Conservation (phyloP, 2,888 invertebrate genomes). For the Liodrosophila aerea region DNA sequence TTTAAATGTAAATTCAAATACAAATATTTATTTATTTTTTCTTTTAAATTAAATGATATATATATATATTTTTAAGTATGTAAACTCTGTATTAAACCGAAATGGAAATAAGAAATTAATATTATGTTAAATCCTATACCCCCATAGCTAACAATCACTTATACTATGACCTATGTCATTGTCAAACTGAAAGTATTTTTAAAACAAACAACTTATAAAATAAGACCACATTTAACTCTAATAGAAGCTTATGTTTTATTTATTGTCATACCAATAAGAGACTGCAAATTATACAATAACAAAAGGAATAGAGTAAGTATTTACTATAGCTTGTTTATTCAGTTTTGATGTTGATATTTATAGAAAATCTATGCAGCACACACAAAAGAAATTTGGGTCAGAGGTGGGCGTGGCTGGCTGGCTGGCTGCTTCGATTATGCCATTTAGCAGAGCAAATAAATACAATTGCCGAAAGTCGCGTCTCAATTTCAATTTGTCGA, state of each 20-base stretch:
- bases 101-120: no score
- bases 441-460: constrained; percentile 75
- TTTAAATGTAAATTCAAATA: no score
- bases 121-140: no score
- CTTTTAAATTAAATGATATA: no score
- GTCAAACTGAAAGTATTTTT: not conserved
- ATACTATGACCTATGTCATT: no score
- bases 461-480: constrained; percentile 64
- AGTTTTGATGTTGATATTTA: constrained; percentile 43
- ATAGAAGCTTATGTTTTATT: not conserved
- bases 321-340: constrained; percentile 33
- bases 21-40: no score
- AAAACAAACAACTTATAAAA: not conserved
- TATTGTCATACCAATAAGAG: no score
- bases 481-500: constrained; percentile 67
- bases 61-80: no score
- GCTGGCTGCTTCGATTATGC: constrained; percentile 62
- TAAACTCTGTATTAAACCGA: no score
- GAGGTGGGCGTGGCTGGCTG: not conserved
- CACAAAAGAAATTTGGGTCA: constrained; percentile 27
- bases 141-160: no score
- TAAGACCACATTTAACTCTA: not conserved
- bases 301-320: no score
- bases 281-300: no score
- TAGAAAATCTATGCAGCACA: constrained; percentile 48